Evolutionary conservation across 2,888 invertebrate genomes (phyloP).

Genomic region (Odontothrips loti): DNA sequence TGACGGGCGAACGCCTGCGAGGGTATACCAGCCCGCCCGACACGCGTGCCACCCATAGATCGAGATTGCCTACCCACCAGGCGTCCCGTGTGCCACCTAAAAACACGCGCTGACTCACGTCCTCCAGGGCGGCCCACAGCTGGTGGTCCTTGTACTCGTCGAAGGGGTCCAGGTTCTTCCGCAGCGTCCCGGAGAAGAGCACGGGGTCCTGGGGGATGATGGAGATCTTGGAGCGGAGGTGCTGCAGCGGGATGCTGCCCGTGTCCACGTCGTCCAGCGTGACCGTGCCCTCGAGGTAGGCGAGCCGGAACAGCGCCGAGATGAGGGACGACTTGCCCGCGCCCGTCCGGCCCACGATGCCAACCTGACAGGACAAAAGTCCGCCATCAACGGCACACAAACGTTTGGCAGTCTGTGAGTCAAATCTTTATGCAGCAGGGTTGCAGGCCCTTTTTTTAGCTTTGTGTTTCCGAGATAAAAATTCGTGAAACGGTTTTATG

Average conservation of each 20-base stretch:
- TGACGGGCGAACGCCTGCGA: no score
- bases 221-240: conserved; percentile 57
- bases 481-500: no score
- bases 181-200: conserved; percentile 54
- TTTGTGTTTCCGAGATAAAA: no score
- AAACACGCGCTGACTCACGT: conserved; percentile 40
- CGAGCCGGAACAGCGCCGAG: conserved; percentile 63
- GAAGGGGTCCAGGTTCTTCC: conserved; percentile 53
- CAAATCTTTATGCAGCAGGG: no score
- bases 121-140: conserved; percentile 54
- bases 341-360: conserved; percentile 64
- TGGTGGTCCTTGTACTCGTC: conserved; percentile 48
- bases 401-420: no score
- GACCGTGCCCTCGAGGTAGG: conserved; percentile 63
- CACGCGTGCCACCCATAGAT: no score
- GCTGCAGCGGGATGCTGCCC: conserved; percentile 55
- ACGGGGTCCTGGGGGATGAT: conserved; percentile 61
- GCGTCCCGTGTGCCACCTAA: no score
- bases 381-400: no score
- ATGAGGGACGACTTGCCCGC: conserved; percentile 68
- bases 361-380: conserved; percentile 48
- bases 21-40: no score
- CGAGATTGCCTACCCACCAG: no score
- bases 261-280: conserved; percentile 65
- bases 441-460: no score